Conservation (phyloP, 2,888 invertebrate genomes). For the Taenaris catops region DNA sequence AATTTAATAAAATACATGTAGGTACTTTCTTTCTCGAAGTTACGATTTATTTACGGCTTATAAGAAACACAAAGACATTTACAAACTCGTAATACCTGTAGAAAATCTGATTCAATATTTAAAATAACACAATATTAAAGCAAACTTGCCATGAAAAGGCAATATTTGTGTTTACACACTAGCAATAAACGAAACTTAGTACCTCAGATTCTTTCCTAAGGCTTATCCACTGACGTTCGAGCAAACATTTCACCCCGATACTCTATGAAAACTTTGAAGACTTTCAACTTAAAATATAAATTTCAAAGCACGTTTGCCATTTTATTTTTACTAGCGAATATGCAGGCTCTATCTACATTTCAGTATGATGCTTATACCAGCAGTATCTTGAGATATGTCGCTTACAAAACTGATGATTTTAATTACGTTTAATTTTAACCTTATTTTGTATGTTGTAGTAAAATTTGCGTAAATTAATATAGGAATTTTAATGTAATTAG, state of each 20-base stretch:
- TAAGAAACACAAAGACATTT: too few relatives aligned
- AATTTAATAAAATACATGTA: too few relatives aligned
- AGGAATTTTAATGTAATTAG: too few relatives aligned
- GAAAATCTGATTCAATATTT: conserved; percentile 9
- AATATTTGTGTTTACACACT: conserved; percentile 47
- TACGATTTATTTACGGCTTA: too few relatives aligned
- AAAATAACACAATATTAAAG: conserved; percentile 24
- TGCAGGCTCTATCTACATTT: conserved; percentile 2
- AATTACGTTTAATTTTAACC: conserved; percentile 5
- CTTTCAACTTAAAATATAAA: conserved; percentile 8
- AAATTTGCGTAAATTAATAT: conserved; percentile 3
- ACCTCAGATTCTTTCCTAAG: conserved; percentile 20
- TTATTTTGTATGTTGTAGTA: neutral
- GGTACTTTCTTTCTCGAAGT: too few relatives aligned
- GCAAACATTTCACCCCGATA: conserved; percentile 15
- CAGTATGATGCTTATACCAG: conserved; percentile 1
- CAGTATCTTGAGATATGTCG: too few relatives aligned
- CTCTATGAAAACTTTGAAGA: conserved; percentile 8
- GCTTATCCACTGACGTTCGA: conserved; percentile 17
- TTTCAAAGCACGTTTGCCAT: conserved; percentile 2
- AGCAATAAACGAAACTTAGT: conserved; percentile 39
- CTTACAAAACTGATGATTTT: too few relatives aligned
- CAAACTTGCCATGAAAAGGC: conserved; percentile 29
- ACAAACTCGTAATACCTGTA: too few relatives aligned
- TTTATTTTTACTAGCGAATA: conserved; percentile 12